Conservation (phyloP, 2,113 vertebrate genomes). For the Halichoerus grypus region DNA sequence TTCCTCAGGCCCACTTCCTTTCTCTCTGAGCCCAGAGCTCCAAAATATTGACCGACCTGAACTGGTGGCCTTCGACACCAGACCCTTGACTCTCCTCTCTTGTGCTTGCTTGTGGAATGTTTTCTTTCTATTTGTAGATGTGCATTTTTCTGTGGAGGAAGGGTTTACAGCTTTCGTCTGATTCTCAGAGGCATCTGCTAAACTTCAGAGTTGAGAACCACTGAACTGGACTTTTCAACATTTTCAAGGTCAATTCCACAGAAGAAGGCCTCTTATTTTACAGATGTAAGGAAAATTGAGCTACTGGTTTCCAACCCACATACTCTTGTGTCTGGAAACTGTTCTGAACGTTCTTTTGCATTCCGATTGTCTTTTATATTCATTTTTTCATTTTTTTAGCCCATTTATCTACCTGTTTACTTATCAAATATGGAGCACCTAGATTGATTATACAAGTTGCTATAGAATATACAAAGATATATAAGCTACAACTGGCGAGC, state of each 20-base stretch:
- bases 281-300: background rate
- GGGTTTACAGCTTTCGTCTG: background rate
- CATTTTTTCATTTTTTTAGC: background rate
- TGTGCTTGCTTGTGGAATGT: background rate
- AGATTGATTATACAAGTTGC: constrained; percentile 20
- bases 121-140: background rate
- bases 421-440: background rate
- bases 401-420: background rate
- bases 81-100: background rate
- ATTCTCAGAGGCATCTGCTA: constrained; percentile 15
- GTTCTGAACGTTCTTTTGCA: background rate
- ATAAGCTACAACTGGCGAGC: background rate
- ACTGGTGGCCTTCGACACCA: background rate
- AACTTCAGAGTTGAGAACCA: background rate
- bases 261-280: background rate
- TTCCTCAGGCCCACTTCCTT: background rate
- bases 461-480: background rate
- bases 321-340: background rate
- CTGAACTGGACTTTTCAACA: background rate
- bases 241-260: background rate
- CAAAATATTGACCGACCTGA: background rate
- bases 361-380: background rate
- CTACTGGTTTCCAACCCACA: background rate
- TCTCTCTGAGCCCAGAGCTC: background rate
- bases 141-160: background rate